Conservation (phyloP, 2,113 vertebrate species). For the Hemibagrus wyckioides region DNA sequence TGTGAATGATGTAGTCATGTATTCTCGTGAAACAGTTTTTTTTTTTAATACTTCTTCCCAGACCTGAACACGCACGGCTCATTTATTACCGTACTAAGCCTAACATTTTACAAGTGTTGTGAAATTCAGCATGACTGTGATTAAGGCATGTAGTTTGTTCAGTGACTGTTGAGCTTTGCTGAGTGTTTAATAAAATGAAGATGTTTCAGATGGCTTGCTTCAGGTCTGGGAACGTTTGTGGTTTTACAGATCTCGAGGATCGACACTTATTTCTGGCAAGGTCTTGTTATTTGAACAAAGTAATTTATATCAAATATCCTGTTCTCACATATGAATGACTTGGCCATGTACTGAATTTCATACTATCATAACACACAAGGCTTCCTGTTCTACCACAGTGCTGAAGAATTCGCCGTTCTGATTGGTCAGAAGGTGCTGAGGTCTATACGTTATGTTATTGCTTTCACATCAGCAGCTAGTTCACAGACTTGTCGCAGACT, state of each 20-base stretch:
- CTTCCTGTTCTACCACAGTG: not conserved
- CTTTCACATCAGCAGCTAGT: not conserved
- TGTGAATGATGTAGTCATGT: slow-evolving; percentile 23
- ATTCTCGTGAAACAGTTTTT: slow-evolving; percentile 6
- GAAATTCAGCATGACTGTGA: not conserved
- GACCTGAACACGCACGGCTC: not conserved
- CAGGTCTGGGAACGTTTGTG: not conserved
- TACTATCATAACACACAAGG: not conserved
- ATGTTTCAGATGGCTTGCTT: not conserved
- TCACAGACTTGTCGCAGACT: not conserved
- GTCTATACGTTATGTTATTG: not conserved
- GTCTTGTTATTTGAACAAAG: not conserved
- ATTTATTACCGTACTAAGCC: not conserved
- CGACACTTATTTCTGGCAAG: not conserved
- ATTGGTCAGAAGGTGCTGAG: not conserved
- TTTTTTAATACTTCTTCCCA: not conserved
- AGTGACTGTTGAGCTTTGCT: not conserved
- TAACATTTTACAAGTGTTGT: not conserved
- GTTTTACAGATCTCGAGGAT: not conserved
- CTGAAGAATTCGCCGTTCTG: not conserved
- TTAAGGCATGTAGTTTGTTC: not conserved
- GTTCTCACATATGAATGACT: not conserved
- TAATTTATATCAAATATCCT: not conserved
- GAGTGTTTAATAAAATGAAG: not conserved
- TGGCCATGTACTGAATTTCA: not conserved